phyloP scores from a whole-genome alignment of 2,113 vertebrate species.

The Hystrix brachyura region DNA sequence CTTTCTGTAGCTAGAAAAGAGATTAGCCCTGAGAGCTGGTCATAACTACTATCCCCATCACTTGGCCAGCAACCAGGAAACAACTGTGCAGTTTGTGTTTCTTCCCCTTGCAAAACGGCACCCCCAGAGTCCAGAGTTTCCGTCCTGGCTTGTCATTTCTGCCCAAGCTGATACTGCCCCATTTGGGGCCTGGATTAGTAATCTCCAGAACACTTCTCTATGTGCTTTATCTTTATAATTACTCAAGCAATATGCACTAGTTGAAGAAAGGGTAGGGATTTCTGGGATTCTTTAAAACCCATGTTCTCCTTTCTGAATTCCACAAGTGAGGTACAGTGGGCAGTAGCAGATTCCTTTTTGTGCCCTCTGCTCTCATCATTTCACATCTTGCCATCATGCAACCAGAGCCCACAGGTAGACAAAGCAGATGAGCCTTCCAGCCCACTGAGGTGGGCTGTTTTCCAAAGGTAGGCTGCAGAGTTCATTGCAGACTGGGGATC shows the following conservation, averaged over 20 bases:
- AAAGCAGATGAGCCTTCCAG: not conserved
- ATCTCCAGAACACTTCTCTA: constrained; percentile 2
- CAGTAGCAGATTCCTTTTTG: not conserved
- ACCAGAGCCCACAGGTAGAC: not conserved
- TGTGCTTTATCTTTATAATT: not conserved
- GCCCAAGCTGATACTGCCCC: not conserved
- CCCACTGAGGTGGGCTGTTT: not conserved
- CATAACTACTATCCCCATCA: not conserved
- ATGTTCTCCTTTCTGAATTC: not conserved
- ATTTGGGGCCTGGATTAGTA: not conserved
- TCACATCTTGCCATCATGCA: not conserved
- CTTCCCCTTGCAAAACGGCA: not conserved
- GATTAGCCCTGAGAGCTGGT: constrained; percentile 1
- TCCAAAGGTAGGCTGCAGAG: not conserved
- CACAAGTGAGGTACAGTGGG: not conserved
- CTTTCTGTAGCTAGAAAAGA: constrained; percentile 18
- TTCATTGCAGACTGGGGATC: not conserved
- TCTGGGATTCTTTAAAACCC: not conserved
- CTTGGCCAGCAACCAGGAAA: not conserved
- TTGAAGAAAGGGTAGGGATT: constrained; percentile 17
- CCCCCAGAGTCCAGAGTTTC: not conserved
- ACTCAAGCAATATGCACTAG: not conserved
- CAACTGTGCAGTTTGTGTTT: not conserved
- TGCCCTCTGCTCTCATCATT: not conserved
- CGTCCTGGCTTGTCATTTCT: not conserved